Base-by-base conservation (phyloP, 1,140 invertebrate genomes). In the Laodelphax striatellus region DNA sequence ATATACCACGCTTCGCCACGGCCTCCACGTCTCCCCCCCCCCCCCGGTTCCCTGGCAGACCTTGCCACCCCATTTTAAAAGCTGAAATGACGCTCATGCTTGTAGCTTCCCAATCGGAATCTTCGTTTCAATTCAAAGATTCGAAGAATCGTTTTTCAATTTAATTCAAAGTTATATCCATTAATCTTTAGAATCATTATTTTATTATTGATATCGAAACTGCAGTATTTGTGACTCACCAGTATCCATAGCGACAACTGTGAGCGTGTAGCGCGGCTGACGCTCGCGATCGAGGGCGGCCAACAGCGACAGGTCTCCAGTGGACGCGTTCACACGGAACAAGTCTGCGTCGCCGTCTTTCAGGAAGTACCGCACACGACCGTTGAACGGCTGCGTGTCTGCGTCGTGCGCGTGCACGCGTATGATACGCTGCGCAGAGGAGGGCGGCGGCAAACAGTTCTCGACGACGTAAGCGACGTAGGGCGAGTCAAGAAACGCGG, bases 401-500 rank as follows among this genome's bases (percentile, higher is more conserved):
- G 90, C 90, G 71, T 95, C 92, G 72, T 86, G 87, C 19, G 92
- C 92, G 53, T 83, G 81, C 10, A 94, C 87, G 63, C 85, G 84
- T 63, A 87, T 81, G 50, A 94, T 82, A 69, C 86, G 34, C 79
- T 58, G 81, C 83, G 82, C 24, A 28, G 24, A 2, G n/a, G n/a
- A n/a, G n/a, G n/a, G n/a, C 0, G 86, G 85, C 19, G 87, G 86
- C 31, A 91, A 80, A 60, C 87, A 80, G 69, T 94, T 93, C 75
- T 97, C 94, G 81, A 91, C 87, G n/a, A 97, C 88, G 68, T 91
- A 86, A 0, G 91, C 90, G 59, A 91, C 72, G 71, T 97, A 97
- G 0, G 92, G 91, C 0, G 91, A 94, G 73, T 91, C 86, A 41
- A 91, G 73, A 70, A 98, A 97, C 0, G 89, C 85, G 1, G 94